These are phyloP conservation scores for Sepioteuthis lessoniana DNA, from an alignment of 2,888 invertebrate genomes.

Conservation along the genomic window DNA sequence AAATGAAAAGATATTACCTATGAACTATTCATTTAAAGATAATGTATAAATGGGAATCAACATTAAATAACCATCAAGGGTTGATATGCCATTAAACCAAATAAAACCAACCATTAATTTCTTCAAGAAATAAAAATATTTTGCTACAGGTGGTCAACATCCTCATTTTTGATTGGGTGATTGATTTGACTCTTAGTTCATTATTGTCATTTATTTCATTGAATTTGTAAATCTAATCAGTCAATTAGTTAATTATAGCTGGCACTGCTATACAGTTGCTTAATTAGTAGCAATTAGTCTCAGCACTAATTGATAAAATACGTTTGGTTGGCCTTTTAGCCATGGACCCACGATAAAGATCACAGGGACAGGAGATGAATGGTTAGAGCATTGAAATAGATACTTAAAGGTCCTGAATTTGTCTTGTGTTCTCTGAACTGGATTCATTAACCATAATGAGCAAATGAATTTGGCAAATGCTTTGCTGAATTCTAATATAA, in stretches of 20 bases:
- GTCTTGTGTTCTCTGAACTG: too few relatives aligned
- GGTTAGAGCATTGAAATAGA: not conserved
- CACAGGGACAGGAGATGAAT: not conserved
- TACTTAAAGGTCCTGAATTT: not conserved
- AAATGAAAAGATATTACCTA: too few relatives aligned
- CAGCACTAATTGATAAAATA: not conserved
- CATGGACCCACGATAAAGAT: not conserved
- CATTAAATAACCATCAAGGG: too few relatives aligned
- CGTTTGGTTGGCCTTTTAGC: not conserved
- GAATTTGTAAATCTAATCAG: conserved; percentile 16
- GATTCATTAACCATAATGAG: too few relatives aligned
- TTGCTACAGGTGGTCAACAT: not conserved
- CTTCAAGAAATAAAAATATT: not conserved
- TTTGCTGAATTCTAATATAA: too few relatives aligned
- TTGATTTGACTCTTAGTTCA: not conserved
- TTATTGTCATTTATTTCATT: not conserved
- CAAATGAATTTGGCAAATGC: too few relatives aligned
- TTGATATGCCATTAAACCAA: too few relatives aligned
- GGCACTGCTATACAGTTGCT: not conserved
- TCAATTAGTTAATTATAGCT: not conserved
- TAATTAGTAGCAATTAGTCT: conserved; percentile 33
- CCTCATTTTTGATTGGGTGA: not conserved
- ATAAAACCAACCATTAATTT: not conserved
- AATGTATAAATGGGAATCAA: too few relatives aligned
- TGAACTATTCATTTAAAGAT: too few relatives aligned